Base-by-base conservation (phyloP, 64 coral and sea anemone genomes). In the Dendronephthya gigantea region DNA sequence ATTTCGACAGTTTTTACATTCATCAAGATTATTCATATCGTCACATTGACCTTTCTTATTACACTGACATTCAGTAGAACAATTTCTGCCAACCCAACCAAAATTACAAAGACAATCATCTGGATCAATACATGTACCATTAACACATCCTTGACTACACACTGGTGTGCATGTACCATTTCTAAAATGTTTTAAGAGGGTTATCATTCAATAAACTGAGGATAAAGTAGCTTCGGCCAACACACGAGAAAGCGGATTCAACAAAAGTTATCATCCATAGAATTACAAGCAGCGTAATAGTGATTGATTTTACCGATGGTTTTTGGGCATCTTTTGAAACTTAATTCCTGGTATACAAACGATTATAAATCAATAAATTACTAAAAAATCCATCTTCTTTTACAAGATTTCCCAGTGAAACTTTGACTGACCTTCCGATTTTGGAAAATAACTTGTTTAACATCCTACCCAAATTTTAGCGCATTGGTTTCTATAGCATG, bases 1-100 rank as follows among this genome's bases (percentile, higher is more conserved):
- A 39, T 93, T 91, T 19, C 82, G 85, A 51, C 95, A 98, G 51
- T 92, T 70, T 12, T 33, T 16, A 81, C 95, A 98, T 7, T 40
- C 41, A 51, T 93, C 90, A 40, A 91, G 83, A 1, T 68, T 52
- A 22, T 79, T 84, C 68, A 89, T 87, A 65, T 85, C 91, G 12
- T 82, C 86, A 82, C 95, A 98, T 72, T 92, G 91, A 0, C 95
- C 95, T 38, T 98, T 92, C 0, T 86, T 40, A 90, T 98, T 89
- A 82, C 95, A 98, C 22, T 23, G 51, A 39, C 95, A 98, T 59
- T 89, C 81, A 23, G 85, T 52, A 6, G 95, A 91, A 74, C 95
- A 98, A 82, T 93, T 92, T 27, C 2, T 48, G 2, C 89, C 83
- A 6, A 92, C 93, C 86, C 86, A 98, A 17, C 95, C 95, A 68